Conservation (phyloP, 2,888 invertebrate species). For the Dendrolimus houi region DNA sequence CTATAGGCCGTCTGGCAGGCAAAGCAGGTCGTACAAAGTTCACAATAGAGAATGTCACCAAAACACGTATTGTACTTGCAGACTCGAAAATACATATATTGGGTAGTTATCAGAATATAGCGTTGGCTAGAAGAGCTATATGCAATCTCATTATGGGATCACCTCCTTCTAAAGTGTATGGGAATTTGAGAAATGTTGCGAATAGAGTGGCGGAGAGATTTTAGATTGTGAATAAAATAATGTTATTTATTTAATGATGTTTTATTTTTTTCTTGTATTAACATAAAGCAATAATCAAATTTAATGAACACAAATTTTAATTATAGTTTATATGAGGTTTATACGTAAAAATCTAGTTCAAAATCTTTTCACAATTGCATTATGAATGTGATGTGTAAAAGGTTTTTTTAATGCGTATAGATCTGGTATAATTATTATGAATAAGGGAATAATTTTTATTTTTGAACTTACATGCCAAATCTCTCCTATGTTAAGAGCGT, state of each 20-base stretch:
- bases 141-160: slow-evolving; percentile 98
- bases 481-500: too few species aligned
- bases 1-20: slow-evolving; percentile 98
- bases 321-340: too few species aligned
- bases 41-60: slow-evolving; percentile 99
- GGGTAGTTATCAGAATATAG: slow-evolving; percentile 98
- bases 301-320: too few species aligned
- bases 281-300: too few species aligned
- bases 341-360: too few species aligned
- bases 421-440: too few species aligned
- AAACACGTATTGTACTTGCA: slow-evolving; percentile 97
- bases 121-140: slow-evolving; percentile 93
- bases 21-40: slow-evolving; percentile 98
- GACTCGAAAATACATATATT: slow-evolving; percentile 97
- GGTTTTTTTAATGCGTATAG: too few species aligned
- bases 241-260: slow-evolving; percentile 29
- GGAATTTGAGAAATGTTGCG: slow-evolving; percentile 92
- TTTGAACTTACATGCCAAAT: too few species aligned
- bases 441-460: too few species aligned
- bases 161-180: slow-evolving; percentile 98
- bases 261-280: slow-evolving; percentile 13
- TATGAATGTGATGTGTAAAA: too few species aligned
- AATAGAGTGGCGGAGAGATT: slow-evolving; percentile 89
- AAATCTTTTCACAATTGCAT: too few species aligned
- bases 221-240: slow-evolving; percentile 42